Percentiles rank a stretch among this genome's conserved stretches.
Conservation (phyloP, 2,113 vertebrate species). For the Elephantulus edwardii region DNA sequence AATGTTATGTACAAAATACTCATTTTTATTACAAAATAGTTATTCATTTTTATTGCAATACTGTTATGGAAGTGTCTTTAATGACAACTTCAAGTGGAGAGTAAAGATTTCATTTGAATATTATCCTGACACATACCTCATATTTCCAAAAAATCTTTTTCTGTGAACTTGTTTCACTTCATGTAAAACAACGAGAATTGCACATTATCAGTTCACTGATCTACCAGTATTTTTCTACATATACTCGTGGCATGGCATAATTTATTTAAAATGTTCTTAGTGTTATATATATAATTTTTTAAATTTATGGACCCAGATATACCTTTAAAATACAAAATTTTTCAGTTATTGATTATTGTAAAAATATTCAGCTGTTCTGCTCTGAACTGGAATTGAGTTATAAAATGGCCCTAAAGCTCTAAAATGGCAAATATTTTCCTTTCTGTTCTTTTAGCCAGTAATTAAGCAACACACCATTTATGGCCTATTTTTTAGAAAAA, state of each 20-base stretch:
- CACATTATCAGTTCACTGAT: not conserved
- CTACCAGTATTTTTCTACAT: not conserved
- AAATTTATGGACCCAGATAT: not conserved
- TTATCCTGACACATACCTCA: not conserved
- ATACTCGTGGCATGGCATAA: not conserved
- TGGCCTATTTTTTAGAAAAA: not conserved
- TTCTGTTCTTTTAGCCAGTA: slow-evolving; percentile 14
- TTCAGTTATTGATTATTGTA: not conserved
- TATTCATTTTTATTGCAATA: not conserved
- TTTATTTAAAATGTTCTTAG: not conserved
- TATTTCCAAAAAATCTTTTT: not conserved
- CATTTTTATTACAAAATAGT: not conserved
- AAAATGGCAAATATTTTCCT: not conserved
- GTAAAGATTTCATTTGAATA: not conserved
- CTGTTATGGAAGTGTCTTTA: not conserved
- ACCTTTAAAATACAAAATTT: not conserved
- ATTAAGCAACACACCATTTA: not conserved
- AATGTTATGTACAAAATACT: not conserved
- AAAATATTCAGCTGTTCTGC: not conserved
- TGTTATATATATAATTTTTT: not conserved
- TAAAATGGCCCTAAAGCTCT: not conserved
- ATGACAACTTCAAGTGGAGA: not conserved
- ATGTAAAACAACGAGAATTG: not conserved
- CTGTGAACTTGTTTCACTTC: not conserved
- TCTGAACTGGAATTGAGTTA: not conserved